Base-by-base conservation (phyloP, 2,797 vertebrate species). In the Eulemur coronatus region DNA sequence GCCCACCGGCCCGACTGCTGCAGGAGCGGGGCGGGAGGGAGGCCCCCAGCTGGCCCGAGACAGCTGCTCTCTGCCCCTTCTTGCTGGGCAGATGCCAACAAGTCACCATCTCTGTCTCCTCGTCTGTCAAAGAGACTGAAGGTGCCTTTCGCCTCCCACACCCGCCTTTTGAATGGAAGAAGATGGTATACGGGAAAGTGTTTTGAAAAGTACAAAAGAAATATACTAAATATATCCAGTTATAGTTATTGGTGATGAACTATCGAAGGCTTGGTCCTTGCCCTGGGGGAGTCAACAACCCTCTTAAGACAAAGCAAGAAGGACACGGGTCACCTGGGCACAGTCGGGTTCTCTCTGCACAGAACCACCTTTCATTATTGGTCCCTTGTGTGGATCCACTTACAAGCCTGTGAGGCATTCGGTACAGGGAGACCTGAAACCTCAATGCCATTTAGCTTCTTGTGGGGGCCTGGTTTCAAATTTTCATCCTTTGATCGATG, bases 51-150 rank as follows among this genome's bases (percentile, higher is more conserved):
- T 0, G 57, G 24, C 11, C 41, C 28, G 10, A 70, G 26, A 52
- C 2, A 3, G 15, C 1, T 22, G 1, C 6, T 12, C 20, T 12
- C 1, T 1, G 15, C 5, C 11, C 26, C 30, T 79, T 48, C 41
- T 35, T 2, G 15, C 24, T 5, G 46, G 3, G 15, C 5, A 65
- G 55, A n/a, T 11, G 28, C n/a, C 33, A 18, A 0, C 5, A 13
- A 2, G 43, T n/a, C 8, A 4, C 52, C 4, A 24, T 1, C 43
- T 20, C 65, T 61, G 11, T 10, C 6, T 28, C 30, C 20, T 46
- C 2, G 17, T 20, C 76, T 90, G 28, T 24, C 3, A 48, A 30
- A 63, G 85, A 86, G 28, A 2, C 11, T 28, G 46, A 84, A 30
- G 14, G n/a, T 18, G 24, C 3, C 5, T n/a, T 73, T 50, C 18